phyloP scores from a whole-genome alignment of 2,113 vertebrate species.

The Orthonyx spaldingii region DNA sequence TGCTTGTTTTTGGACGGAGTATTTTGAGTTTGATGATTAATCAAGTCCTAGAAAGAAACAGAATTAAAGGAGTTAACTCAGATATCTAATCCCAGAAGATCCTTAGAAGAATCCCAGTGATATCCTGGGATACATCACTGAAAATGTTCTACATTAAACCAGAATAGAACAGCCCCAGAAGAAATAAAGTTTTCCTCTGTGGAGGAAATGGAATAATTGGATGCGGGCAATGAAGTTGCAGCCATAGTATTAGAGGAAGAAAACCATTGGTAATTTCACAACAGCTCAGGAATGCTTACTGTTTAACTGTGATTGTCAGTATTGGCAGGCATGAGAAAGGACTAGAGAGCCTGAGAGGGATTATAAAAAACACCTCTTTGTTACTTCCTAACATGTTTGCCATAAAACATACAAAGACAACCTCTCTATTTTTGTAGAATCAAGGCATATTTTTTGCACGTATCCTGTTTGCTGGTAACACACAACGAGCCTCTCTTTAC shows the following conservation, averaged over 20 bases:
- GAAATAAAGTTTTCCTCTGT: neutral
- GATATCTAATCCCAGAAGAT: neutral
- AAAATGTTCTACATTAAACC: constrained; percentile 14
- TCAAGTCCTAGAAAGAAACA: neutral
- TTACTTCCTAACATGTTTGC: neutral
- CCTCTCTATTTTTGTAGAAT: neutral
- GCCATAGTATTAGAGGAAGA: neutral
- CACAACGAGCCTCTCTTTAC: constrained; percentile 57
- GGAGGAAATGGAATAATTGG: neutral
- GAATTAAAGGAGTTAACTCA: constrained; percentile 15
- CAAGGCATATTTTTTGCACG: neutral
- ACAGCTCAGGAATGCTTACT: neutral
- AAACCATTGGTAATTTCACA: neutral
- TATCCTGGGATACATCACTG: neutral
- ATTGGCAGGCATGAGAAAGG: neutral
- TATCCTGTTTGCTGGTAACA: neutral
- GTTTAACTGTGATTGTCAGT: neutral
- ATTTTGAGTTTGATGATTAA: neutral
- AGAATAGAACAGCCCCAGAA: neutral
- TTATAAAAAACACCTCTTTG: neutral
- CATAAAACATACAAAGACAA: neutral
- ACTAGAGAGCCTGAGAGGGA: neutral
- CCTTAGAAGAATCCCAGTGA: neutral
- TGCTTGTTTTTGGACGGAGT: neutral
- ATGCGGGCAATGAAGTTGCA: neutral